These are phyloP conservation scores for Burhinus bistriatus DNA, from an alignment of 2,113 vertebrate species.

Conservation along the genomic window DNA sequence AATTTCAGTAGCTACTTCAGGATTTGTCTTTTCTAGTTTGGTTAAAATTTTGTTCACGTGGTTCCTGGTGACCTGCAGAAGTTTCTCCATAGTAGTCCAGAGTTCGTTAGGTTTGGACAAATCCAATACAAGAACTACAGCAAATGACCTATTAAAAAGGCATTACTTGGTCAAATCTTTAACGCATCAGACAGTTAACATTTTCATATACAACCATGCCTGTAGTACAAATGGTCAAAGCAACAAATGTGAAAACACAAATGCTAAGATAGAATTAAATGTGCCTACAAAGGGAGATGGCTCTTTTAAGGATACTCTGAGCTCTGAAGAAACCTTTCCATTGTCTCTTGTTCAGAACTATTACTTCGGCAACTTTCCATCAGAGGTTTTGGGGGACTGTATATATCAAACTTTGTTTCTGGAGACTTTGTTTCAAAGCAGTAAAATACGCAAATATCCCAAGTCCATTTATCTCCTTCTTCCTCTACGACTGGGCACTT, in stretches of 20 bases:
- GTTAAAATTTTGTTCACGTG: slow-evolving; percentile 80
- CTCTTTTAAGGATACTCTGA: not conserved
- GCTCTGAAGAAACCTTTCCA: not conserved
- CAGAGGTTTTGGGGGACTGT: not conserved
- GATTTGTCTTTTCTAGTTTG: slow-evolving; percentile 75
- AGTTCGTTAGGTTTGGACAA: slow-evolving; percentile 88
- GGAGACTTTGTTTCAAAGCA: not conserved
- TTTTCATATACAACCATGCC: not conserved
- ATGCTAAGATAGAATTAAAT: not conserved
- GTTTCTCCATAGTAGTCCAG: slow-evolving; percentile 88
- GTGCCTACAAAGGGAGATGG: not conserved
- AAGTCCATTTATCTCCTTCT: not conserved
- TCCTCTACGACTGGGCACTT: not conserved
- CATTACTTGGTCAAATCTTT: not conserved
- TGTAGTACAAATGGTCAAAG: not conserved
- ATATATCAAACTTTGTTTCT: not conserved
- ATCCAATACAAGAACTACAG: slow-evolving; percentile 89
- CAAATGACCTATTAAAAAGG: slow-evolving; percentile 79
- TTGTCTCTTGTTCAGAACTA: not conserved
- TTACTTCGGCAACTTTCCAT: not conserved
- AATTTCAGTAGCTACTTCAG: slow-evolving; percentile 75
- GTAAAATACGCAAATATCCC: not conserved
- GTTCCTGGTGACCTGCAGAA: slow-evolving; percentile 79
- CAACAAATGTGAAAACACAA: not conserved
- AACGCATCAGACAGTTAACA: not conserved